Conservation (phyloP, 2,113 vertebrate species). For the Centropus unirufus region DNA sequence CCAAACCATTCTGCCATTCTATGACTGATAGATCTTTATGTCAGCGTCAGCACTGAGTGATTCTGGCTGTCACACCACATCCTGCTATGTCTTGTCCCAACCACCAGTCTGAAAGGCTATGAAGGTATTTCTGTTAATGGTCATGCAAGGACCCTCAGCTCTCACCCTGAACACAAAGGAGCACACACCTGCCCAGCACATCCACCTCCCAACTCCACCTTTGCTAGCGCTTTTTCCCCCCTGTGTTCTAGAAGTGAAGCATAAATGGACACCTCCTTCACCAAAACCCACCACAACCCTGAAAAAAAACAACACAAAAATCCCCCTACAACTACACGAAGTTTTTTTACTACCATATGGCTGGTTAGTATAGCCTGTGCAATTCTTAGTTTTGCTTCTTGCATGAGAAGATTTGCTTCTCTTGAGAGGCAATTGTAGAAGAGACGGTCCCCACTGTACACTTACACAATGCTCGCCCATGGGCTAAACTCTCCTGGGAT, state of each 20-base stretch:
- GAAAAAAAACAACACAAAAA: background rate
- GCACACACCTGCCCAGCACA: background rate
- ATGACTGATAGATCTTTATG: background rate
- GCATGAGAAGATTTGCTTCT: background rate
- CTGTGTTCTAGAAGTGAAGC: background rate
- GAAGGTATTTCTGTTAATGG: background rate
- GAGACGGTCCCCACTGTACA: background rate
- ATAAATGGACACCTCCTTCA: background rate
- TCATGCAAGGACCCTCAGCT: background rate
- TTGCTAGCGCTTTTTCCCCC: background rate
- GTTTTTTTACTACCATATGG: background rate
- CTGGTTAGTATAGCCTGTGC: background rate
- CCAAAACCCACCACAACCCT: background rate
- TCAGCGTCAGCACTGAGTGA: background rate
- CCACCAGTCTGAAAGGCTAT: background rate
- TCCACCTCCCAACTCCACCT: background rate
- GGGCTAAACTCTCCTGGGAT: rapidly evolving
- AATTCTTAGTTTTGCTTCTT: background rate
- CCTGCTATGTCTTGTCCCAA: background rate
- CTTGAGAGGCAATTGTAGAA: background rate
- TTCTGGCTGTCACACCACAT: background rate
- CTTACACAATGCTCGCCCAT: background rate
- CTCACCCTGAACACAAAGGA: background rate
- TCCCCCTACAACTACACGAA: background rate
- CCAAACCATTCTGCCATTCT: too few relatives aligned